Percentiles rank a stretch among this genome's conserved stretches.
These are phyloP conservation scores for Propithecus perrieri DNA, from an alignment of 2,797 vertebrate genomes.

Conservation along the genomic window DNA sequence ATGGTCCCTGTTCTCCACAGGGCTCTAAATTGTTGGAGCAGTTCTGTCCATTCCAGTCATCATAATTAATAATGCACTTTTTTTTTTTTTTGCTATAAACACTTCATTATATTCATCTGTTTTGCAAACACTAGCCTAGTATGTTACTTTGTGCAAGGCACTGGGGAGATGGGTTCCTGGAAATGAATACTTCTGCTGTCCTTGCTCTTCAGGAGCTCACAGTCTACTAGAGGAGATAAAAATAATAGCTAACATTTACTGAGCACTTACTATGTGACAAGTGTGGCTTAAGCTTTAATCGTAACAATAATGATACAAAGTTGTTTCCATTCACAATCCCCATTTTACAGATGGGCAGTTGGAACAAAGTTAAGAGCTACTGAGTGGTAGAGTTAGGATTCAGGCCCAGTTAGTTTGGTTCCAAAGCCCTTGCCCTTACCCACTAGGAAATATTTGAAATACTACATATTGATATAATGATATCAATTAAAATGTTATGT, in stretches of 20 bases:
- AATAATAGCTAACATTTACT: not conserved
- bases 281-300: not conserved
- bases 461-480: not conserved
- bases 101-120: conserved; percentile 44
- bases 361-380: not conserved
- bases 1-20: not conserved
- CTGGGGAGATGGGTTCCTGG: not conserved
- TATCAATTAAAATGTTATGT: conserved; percentile 14
- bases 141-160: not conserved
- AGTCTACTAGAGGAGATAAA: conserved; percentile 16
- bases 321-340: not conserved
- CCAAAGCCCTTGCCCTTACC: not conserved
- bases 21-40: not conserved
- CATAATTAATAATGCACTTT: conserved; percentile 18
- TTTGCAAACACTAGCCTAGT: not conserved
- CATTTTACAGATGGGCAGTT: not conserved
- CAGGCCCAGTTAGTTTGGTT: not conserved
- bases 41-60: not conserved
- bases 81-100: not conserved
- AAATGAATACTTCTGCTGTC: not conserved
- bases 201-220: not conserved
- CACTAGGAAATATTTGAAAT: not conserved
- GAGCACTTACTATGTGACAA: not conserved
- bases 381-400: not conserved
- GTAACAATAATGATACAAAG: not conserved